Evolutionary conservation across 2,797 vertebrate genomes (phyloP).

Genomic region (Melopsittacus undulatus): DNA sequence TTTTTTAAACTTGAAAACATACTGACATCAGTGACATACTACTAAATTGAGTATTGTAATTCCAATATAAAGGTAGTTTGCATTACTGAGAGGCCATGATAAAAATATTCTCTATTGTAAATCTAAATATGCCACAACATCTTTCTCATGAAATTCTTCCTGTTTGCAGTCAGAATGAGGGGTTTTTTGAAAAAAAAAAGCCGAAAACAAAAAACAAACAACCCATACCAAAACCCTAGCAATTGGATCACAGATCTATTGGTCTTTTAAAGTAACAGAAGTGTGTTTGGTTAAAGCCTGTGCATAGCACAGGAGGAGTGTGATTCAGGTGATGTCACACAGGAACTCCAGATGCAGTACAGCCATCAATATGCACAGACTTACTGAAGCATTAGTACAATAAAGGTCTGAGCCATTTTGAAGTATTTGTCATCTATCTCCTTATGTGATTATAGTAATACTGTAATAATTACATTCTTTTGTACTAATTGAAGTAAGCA

Average conservation of each 20-base stretch:
- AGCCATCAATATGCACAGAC: not conserved
- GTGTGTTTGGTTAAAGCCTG: not conserved
- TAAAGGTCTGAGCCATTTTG: constrained; percentile 8
- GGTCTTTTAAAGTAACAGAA: not conserved
- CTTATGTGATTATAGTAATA: not conserved
- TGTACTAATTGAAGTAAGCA: constrained; percentile 4
- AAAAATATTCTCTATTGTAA: not conserved
- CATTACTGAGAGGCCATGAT: not conserved
- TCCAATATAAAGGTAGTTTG: not conserved
- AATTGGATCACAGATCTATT: not conserved
- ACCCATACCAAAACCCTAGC: not conserved
- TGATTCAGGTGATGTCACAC: not conserved
- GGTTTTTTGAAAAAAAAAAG: not conserved
- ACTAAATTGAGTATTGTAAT: not conserved
- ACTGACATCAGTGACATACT: not conserved
- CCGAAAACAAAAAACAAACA: not conserved
- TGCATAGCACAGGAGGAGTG: not conserved
- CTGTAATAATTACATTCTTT: not conserved
- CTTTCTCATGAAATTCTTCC: not conserved
- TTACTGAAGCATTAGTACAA: not conserved
- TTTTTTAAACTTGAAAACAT: not conserved
- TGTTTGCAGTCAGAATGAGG: not conserved
- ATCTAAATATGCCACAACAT: not conserved
- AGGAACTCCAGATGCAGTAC: not conserved
- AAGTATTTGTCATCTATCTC: not conserved